Evolutionary conservation across 2,113 vertebrate species (phyloP).

Genomic region (human): GRCh38 chr12:85842501-85843000

Average conservation of each 20-base stretch:
- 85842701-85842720: not conserved
- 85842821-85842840: not conserved
- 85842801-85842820: not conserved
- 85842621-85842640: not conserved
- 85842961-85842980: not conserved
- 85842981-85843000: not conserved
- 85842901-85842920: not conserved
- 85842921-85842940: not conserved
- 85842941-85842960: not conserved
- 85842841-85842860: not conserved
- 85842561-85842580: not conserved
- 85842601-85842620: not conserved
- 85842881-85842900: not conserved
- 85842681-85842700: not conserved
- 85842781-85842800: not conserved
- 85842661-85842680: not conserved
- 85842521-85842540: not conserved
- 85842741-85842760: not conserved
- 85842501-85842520: not conserved
- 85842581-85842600: not conserved
- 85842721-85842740: not conserved
- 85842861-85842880: not conserved
- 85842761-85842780: not conserved
- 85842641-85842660: not conserved
- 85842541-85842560: not conserved